A percentile compares a stretch with the other conserved stretches of the same genome.
phyloP scores from a whole-genome alignment of 2,797 vertebrate species.

The Oreortyx pictus region DNA sequence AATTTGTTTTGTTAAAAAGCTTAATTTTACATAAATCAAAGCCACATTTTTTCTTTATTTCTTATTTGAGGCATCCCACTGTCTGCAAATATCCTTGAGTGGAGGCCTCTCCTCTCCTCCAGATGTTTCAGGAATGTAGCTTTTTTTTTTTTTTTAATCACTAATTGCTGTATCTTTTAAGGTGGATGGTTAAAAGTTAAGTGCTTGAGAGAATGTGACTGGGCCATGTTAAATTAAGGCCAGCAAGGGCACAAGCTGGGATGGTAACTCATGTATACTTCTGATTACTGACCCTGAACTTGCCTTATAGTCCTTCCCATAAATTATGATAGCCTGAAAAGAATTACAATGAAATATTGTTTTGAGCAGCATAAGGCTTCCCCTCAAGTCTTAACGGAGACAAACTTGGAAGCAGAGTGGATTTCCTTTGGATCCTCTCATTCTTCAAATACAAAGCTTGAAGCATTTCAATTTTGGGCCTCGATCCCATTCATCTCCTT shows the following conservation, averaged over 20 bases:
- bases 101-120: conserved; percentile 53
- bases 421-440: neutral
- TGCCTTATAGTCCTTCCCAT: conserved; percentile 52
- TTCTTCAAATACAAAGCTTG: neutral
- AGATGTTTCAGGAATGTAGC: conserved; percentile 75
- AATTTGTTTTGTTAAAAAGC: neutral
- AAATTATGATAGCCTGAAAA: conserved; percentile 58
- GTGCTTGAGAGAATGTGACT: conserved; percentile 61
- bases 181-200: conserved; percentile 63
- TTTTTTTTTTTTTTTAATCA: neutral
- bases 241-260: conserved; percentile 42
- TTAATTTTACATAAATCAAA: conserved; percentile 53
- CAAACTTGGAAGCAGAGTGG: neutral
- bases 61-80: conserved; percentile 50
- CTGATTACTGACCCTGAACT: conserved; percentile 74
- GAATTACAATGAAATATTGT: conserved; percentile 18
- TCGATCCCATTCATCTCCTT: neutral
- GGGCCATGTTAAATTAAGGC: conserved; percentile 67
- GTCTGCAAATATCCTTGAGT: conserved; percentile 52
- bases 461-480: neutral
- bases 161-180: conserved; percentile 67
- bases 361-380: conserved; percentile 18
- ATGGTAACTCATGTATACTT: conserved; percentile 63
- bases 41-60: conserved; percentile 31
- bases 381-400: neutral